These are phyloP conservation scores for Tetraodon nigroviridis DNA, from an alignment of 2,113 vertebrate genomes.

Conservation along the genomic window DNA sequence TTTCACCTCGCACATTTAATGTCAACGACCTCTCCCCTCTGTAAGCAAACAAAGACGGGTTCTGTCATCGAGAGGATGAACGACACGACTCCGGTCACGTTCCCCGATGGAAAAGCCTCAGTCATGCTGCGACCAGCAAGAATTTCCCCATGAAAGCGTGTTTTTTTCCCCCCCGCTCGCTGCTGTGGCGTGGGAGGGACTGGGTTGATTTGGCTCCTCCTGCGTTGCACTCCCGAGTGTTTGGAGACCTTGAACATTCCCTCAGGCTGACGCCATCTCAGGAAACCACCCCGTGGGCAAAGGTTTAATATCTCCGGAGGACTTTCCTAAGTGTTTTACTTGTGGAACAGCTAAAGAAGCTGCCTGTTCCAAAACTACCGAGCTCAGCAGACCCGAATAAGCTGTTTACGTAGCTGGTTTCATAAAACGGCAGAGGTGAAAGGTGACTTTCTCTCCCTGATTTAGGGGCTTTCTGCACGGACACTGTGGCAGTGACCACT, in stretches of 20 bases:
- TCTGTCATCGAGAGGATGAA: neutral
- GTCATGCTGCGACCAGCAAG: slow-evolving; percentile 44
- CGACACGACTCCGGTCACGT: slow-evolving; percentile 19
- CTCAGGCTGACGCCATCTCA: slow-evolving; percentile 60
- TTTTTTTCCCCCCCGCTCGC: slow-evolving; percentile 40
- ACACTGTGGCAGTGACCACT: slow-evolving; percentile 16
- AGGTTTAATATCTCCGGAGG: slow-evolving; percentile 44
- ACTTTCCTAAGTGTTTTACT: slow-evolving; percentile 21
- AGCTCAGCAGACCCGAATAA: slow-evolving; percentile 39
- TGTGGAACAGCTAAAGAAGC: slow-evolving; percentile 12
- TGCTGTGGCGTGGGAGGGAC: slow-evolving; percentile 42
- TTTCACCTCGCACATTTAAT: slow-evolving; percentile 14
- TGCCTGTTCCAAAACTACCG: slow-evolving; percentile 32
- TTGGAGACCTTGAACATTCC: slow-evolving; percentile 53
- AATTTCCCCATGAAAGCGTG: slow-evolving; percentile 52
- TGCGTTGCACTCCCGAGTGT: slow-evolving; percentile 10
- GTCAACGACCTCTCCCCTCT: neutral
- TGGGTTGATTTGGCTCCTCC: slow-evolving; percentile 46
- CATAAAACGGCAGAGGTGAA: slow-evolving; percentile 33
- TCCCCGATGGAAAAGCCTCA: slow-evolving; percentile 51
- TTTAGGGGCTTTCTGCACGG: slow-evolving; percentile 22
- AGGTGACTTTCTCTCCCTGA: slow-evolving; percentile 39
- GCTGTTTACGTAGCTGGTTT: slow-evolving; percentile 27
- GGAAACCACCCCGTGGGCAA: slow-evolving; percentile 57
- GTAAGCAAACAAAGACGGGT: neutral